Percentiles rank a stretch among this genome's conserved stretches.
phyloP scores from a whole-genome alignment of 2,113 vertebrate species.

The Tragelaphus buxtoni region DNA sequence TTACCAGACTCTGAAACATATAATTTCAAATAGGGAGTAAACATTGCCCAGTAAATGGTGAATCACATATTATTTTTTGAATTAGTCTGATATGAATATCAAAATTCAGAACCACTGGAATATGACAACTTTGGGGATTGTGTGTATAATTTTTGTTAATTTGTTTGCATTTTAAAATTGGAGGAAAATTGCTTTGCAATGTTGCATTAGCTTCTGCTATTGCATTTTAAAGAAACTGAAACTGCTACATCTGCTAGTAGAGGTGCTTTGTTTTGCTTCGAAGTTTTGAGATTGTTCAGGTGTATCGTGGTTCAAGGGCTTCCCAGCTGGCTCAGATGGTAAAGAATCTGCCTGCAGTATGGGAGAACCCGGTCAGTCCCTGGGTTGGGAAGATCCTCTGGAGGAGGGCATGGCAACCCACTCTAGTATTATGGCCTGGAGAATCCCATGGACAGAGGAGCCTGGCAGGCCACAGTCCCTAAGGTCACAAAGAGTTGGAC shows the following conservation, averaged over 20 bases:
- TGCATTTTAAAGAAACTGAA: neutral
- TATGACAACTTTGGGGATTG: neutral
- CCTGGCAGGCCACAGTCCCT: neutral
- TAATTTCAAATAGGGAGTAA: neutral
- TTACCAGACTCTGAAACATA: neutral
- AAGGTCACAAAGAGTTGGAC: neutral
- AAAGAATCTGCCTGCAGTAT: neutral
- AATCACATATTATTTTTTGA: neutral
- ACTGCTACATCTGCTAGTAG: neutral
- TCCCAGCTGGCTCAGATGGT: neutral
- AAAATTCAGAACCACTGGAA: neutral
- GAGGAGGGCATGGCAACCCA: neutral
- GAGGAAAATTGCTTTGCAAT: neutral
- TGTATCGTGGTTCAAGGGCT: neutral
- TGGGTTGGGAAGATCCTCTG: neutral
- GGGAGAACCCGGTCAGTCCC: accelerated
- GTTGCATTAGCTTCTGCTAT: neutral
- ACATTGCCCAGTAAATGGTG: neutral
- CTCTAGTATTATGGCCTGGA: neutral
- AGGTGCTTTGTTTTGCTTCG: neutral
- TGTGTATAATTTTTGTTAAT: neutral
- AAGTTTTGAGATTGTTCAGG: neutral
- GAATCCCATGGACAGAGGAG: neutral
- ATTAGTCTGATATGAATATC: neutral
- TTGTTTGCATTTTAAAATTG: neutral